Evolutionary conservation across 2,888 invertebrate genomes (phyloP).

Genomic region (Lacanobia wlatinum): DNA sequence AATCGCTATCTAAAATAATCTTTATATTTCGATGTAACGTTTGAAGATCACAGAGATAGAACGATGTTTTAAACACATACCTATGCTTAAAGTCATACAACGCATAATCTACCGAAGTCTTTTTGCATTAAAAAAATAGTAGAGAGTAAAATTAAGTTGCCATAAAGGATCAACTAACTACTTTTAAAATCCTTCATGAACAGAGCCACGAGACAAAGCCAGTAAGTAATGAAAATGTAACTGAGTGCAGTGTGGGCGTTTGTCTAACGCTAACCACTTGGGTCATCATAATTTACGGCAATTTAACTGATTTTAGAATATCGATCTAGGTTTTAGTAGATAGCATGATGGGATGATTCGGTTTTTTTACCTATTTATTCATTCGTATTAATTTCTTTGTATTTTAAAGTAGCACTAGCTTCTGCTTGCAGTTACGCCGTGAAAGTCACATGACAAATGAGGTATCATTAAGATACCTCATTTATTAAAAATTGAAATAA

Average conservation of each 20-base stretch:
- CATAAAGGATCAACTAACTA: background rate
- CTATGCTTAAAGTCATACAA: no score
- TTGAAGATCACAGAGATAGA: no score
- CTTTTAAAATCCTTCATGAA: constrained; percentile 4
- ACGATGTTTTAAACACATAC: no score
- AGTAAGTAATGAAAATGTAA: constrained; percentile 43
- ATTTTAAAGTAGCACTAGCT: background rate
- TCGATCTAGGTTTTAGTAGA: background rate
- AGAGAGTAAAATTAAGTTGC: background rate
- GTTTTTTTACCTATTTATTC: background rate
- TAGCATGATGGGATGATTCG: background rate
- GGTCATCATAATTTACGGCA: constrained; percentile 42
- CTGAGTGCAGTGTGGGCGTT: constrained; percentile 24
- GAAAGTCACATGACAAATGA: no score
- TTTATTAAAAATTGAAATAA: no score
- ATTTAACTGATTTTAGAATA: constrained; percentile 17
- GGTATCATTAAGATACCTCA: no score
- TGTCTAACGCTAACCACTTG: constrained; percentile 10
- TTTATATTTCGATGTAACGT: no score
- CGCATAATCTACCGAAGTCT: no score
- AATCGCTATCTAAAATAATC: no score
- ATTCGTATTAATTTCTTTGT: background rate
- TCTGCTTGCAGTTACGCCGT: no score
- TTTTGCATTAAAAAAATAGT: no score
- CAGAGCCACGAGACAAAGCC: background rate